Evolutionary conservation across 1,140 invertebrate genomes (phyloP).

Genomic region (Drosophila teissieri): DNA sequence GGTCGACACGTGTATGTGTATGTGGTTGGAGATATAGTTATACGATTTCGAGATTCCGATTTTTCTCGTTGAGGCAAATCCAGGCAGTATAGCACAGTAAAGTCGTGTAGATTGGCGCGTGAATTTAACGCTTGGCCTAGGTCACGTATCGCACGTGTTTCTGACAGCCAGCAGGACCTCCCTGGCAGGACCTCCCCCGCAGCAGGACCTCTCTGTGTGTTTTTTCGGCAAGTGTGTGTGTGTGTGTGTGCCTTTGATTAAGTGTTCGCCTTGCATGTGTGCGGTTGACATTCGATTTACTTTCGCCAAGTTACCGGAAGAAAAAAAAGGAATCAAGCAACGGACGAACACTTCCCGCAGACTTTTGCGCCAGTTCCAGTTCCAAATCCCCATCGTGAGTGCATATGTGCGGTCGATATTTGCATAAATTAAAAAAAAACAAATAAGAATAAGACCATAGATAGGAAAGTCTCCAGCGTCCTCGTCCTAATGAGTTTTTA

Average conservation of each 20-base stretch:
- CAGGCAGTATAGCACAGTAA: background rate
- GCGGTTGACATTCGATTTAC: slow-evolving; percentile 75
- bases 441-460: slow-evolving; percentile 19
- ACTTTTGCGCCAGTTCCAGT: slow-evolving; percentile 63
- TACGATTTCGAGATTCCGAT: slow-evolving; percentile 14
- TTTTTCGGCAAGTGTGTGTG: slow-evolving; percentile 9
- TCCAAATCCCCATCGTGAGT: slow-evolving; percentile 7
- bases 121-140: slow-evolving; percentile 75
- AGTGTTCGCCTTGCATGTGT: slow-evolving; percentile 52
- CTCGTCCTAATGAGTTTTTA: slow-evolving; percentile 78
- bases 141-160: slow-evolving; percentile 69
- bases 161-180: slow-evolving; percentile 40
- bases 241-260: slow-evolving; percentile 45
- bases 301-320: slow-evolving; percentile 56
- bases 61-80: background rate
- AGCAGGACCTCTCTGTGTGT: slow-evolving; percentile 15
- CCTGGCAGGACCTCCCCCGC: slow-evolving; percentile 14
- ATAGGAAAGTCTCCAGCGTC: slow-evolving; percentile 26
- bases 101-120: slow-evolving; percentile 50
- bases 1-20: slow-evolving; percentile 70
- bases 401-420: slow-evolving; percentile 70
- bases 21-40: slow-evolving; percentile 29
- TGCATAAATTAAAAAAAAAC: slow-evolving; percentile 69
- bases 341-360: slow-evolving; percentile 48
- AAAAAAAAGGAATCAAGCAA: slow-evolving; percentile 1